A percentile compares a stretch with the other conserved stretches of the same genome.
Evolutionary conservation across 2,113 vertebrate species (phyloP).

Genomic region (Phodopus roborovskii): DNA sequence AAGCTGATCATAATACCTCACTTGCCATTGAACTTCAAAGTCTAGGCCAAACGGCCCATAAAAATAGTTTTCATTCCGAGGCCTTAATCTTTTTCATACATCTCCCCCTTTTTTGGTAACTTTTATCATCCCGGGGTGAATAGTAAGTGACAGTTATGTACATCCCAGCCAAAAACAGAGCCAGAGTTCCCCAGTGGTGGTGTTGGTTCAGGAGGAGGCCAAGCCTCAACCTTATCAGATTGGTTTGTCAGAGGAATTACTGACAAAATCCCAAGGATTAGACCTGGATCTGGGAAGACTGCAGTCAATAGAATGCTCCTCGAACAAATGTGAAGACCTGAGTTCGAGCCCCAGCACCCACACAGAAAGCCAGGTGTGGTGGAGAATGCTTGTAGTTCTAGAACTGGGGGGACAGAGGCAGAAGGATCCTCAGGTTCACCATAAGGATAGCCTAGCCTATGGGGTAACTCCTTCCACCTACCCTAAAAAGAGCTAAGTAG

Average conservation of each 20-base stretch:
- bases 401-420: background rate
- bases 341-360: background rate
- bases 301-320: too few species aligned
- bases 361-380: background rate
- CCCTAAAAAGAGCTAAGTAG: too few species aligned
- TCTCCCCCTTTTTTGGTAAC: constrained; percentile 29
- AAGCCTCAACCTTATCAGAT: background rate
- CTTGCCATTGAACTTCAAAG: constrained; percentile 80
- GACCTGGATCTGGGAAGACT: background rate
- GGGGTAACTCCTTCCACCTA: too few species aligned
- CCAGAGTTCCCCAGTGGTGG: background rate
- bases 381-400: background rate
- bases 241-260: background rate
- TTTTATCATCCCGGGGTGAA: constrained; percentile 56
- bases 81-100: constrained; percentile 82
- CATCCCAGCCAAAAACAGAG: background rate
- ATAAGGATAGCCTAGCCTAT: background rate
- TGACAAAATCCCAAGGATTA: background rate
- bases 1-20: constrained; percentile 76
- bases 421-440: background rate
- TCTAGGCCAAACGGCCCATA: constrained; percentile 74
- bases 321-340: background rate
- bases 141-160: constrained; percentile 10
- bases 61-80: constrained; percentile 82
- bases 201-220: background rate